A percentile compares a stretch with the other conserved stretches of the same genome.
Conservation (phyloP, 2,113 vertebrate species). For the Chaetops frenatus region DNA sequence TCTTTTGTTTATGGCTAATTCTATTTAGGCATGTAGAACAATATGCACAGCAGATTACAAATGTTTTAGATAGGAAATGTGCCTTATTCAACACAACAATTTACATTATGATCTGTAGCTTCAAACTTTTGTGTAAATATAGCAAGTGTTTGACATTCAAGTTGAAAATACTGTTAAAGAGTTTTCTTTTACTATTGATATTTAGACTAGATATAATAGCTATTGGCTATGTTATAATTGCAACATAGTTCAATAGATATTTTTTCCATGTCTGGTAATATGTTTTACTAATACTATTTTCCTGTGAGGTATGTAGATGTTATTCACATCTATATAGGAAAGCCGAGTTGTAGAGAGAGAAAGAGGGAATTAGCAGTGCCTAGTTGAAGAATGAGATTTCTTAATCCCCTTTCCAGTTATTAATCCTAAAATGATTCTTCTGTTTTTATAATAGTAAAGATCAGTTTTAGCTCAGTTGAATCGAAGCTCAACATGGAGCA, state of each 20-base stretch:
- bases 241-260: background rate
- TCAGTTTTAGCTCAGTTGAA: background rate
- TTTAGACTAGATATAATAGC: background rate
- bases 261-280: background rate
- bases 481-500: background rate
- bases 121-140: background rate
- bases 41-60: background rate
- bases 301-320: background rate
- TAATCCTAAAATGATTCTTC: background rate
- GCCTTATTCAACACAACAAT: background rate
- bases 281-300: background rate
- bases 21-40: background rate
- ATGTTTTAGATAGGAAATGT: background rate
- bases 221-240: background rate
- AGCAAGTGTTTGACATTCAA: background rate
- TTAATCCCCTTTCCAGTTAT: background rate
- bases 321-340: background rate
- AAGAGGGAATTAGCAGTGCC: background rate
- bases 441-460: background rate
- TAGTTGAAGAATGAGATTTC: background rate
- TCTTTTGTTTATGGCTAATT: background rate
- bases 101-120: background rate
- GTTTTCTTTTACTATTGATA: background rate
- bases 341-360: background rate
- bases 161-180: background rate